Percentiles rank a stretch among this genome's conserved stretches.
These are phyloP conservation scores for Xanthorhoe designata DNA, from an alignment of 2,888 invertebrate species.

Conservation along the genomic window DNA sequence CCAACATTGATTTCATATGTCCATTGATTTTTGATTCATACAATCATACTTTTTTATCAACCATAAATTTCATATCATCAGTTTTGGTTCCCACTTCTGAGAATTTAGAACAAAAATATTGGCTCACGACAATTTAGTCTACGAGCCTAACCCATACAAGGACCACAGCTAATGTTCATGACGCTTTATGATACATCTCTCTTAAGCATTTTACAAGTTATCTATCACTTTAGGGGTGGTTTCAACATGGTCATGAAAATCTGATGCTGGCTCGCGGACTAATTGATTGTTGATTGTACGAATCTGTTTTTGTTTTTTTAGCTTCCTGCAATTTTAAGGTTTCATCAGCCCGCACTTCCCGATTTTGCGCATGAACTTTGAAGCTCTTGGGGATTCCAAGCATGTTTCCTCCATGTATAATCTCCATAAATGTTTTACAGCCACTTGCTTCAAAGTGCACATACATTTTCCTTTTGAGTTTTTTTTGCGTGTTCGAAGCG, in stretches of 20 bases:
- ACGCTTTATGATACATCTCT: too few species aligned
- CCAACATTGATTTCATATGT: slow-evolving; percentile 19
- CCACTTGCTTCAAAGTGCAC: slow-evolving; percentile 68
- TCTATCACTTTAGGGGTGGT: too few species aligned
- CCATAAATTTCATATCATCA: background rate
- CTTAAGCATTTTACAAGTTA: too few species aligned
- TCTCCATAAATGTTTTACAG: slow-evolving; percentile 60
- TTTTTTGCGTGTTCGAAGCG: slow-evolving; percentile 57
- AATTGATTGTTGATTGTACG: slow-evolving; percentile 53
- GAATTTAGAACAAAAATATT: background rate
- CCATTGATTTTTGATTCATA: slow-evolving; percentile 47
- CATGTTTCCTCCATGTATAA: slow-evolving; percentile 74
- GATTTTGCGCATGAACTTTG: slow-evolving; percentile 59
- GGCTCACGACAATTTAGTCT: background rate
- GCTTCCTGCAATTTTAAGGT: slow-evolving; percentile 55
- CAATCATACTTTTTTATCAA: slow-evolving; percentile 48
- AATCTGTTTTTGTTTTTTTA: slow-evolving; percentile 58
- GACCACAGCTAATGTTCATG: too few species aligned
- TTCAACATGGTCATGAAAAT: too few species aligned
- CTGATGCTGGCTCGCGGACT: too few species aligned
- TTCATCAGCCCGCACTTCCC: slow-evolving; percentile 44
- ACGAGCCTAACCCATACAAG: too few species aligned
- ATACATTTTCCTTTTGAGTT: slow-evolving; percentile 46
- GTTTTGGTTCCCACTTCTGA: background rate
- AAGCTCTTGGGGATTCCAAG: slow-evolving; percentile 54